Base-by-base conservation (phyloP, 2,797 vertebrate species). In the Synanceia verrucosa region DNA sequence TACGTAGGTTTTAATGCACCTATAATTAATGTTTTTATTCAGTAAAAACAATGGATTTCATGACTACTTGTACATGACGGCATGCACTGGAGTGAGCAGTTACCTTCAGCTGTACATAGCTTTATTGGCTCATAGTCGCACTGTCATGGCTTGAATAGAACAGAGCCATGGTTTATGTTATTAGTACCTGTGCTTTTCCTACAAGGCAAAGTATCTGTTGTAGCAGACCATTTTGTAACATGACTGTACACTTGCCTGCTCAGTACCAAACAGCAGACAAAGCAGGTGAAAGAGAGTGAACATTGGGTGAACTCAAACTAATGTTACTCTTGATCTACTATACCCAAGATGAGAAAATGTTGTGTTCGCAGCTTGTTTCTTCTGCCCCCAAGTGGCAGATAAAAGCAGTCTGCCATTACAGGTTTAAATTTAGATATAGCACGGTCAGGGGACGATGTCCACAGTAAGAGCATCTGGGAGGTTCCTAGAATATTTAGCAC, bases 371-470 rank as follows among this genome's bases (percentile, higher is more conserved):
- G 31, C 31, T 70, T 80, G 56, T 83, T 79, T 83, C 59, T 34
- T 56, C 58, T 69, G 55, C 75, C 75, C 55, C 70, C 78, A 72
- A 50, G 70, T 79, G 80, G 44, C 6, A 7, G 47, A 36, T 48
- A 31, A 43, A 43, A 12, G 6, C 18, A 4, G 4, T 28, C n/a
- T n/a, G n/a, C n/a, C n/a, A 8, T 6, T 59, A 36, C n/a, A 57
- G 57, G 10, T 69, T 41, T 18, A 16, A 52, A 2, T 53, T 65
- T 4, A 23, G 6, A 46, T 44, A 26, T 18, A 44, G 58, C n/a
- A 4, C 0, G 4, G n/a, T 34, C 13, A 34, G 18, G 33, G 23
- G 39, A 50, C 31, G 13, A 18, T 31, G 16, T 51, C 2, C 47
- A 41, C 16, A 11, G 29, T 36, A 19, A 14, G 5, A 31, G 58